A percentile compares a stretch with the other conserved stretches of the same genome.
Evolutionary conservation across 2,888 invertebrate species (phyloP).

Genomic region (Eristalis arbustorum): DNA sequence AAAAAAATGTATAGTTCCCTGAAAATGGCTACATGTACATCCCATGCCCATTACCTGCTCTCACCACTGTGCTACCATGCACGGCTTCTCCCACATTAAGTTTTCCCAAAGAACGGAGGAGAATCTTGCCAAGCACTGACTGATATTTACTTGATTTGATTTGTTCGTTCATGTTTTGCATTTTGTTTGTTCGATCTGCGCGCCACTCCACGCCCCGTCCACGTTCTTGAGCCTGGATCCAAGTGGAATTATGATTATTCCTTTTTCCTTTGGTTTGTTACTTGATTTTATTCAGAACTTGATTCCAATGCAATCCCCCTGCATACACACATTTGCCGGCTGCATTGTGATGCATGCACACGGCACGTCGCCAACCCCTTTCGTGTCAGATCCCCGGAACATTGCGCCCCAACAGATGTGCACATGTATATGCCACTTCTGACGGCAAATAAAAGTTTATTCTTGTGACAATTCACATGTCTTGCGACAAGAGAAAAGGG

Average conservation of each 20-base stretch:
- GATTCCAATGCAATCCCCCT: conserved; percentile 40
- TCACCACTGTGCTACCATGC: background rate
- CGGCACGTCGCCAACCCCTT: conserved; percentile 14
- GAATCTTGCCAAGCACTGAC: conserved; percentile 27
- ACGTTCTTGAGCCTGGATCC: background rate
- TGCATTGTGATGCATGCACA: conserved; percentile 22
- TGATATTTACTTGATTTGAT: conserved; percentile 38
- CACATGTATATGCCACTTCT: background rate
- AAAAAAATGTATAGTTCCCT: no score
- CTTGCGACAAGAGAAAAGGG: conserved; percentile 26
- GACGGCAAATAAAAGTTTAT: conserved; percentile 47
- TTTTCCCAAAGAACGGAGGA: background rate
- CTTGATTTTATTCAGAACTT: conserved; percentile 57
- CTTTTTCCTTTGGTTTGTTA: conserved; percentile 18
- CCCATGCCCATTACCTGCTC: background rate
- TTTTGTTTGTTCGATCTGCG: conserved; percentile 29
- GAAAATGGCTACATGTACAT: no score
- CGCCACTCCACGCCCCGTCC: no score
- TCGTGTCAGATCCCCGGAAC: conserved; percentile 28
- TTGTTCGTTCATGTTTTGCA: conserved; percentile 38
- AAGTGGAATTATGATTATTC: conserved; percentile 29
- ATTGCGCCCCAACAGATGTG: background rate
- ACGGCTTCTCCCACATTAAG: background rate
- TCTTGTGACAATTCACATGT: conserved; percentile 19
- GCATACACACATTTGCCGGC: conserved; percentile 4